A percentile compares a stretch with the other conserved stretches of the same genome.
phyloP scores from a whole-genome alignment of 2,888 invertebrate species.

The Microplitis deprimator region DNA sequence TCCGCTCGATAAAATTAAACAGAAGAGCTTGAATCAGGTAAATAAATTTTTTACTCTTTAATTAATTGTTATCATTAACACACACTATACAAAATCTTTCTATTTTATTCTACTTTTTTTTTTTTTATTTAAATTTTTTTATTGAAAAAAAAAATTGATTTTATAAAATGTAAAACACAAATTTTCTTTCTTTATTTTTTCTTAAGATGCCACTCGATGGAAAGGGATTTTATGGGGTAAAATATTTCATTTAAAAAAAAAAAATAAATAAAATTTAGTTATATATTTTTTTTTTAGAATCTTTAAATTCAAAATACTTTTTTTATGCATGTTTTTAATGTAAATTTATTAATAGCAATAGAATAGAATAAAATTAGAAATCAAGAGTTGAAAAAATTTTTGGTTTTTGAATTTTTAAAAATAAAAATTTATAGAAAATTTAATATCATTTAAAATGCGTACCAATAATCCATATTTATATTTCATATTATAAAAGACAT shows the following conservation, averaged over 20 bases:
- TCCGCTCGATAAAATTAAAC: slow-evolving; percentile 82
- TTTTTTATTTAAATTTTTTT: neutral
- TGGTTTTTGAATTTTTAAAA: neutral
- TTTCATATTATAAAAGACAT: no score
- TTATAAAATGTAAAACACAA: slow-evolving; percentile 43
- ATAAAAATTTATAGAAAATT: neutral
- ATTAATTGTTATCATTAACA: neutral
- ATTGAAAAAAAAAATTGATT: slow-evolving; percentile 36
- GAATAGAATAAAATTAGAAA: neutral
- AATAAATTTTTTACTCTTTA: slow-evolving; percentile 50
- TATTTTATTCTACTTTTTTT: neutral
- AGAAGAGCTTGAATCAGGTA: slow-evolving; percentile 82
- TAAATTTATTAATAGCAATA: slow-evolving; percentile 12
- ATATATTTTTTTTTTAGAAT: slow-evolving; percentile 18
- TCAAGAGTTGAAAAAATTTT: neutral
- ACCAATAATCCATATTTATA: no score
- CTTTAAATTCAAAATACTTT: slow-evolving; percentile 25
- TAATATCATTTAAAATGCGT: no score
- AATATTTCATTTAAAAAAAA: slow-evolving; percentile 50
- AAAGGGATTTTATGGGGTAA: slow-evolving; percentile 62
- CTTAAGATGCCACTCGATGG: slow-evolving; percentile 56
- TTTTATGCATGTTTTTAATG: slow-evolving; percentile 22
- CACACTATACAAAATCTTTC: neutral
- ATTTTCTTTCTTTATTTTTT: neutral
- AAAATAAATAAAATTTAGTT: slow-evolving; percentile 17